Evolutionary conservation across 2,888 invertebrate genomes (phyloP).

Genomic region (Beris morrisii): DNA sequence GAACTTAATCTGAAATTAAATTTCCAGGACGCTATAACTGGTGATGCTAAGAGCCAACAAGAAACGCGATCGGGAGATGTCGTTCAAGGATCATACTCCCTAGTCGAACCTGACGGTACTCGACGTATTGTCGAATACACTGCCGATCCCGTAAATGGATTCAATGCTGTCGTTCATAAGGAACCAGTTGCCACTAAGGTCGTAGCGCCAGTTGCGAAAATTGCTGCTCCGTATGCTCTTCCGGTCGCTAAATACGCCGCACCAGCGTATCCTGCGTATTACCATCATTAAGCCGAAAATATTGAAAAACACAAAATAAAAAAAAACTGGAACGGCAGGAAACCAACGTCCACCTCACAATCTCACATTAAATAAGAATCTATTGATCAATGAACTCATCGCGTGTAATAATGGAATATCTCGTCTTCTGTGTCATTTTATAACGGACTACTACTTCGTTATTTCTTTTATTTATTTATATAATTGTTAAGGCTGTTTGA

Average conservation of each 20-base stretch:
- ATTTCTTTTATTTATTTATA: slow-evolving; percentile 20
- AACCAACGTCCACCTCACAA: slow-evolving; percentile 29
- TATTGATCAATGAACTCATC: slow-evolving; percentile 19
- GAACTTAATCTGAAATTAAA: background rate
- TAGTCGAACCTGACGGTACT: slow-evolving; percentile 62
- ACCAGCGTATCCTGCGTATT: slow-evolving; percentile 38
- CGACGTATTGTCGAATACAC: slow-evolving; percentile 61
- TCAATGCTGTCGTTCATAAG: slow-evolving; percentile 62
- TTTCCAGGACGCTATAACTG: slow-evolving; percentile 57
- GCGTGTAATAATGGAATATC: slow-evolving; percentile 23
- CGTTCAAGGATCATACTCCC: slow-evolving; percentile 60
- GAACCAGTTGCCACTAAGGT: slow-evolving; percentile 57
- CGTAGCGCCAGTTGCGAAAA: slow-evolving; percentile 48
- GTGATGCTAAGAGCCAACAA: slow-evolving; percentile 61
- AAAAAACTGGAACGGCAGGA: background rate
- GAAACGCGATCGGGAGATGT: slow-evolving; percentile 61
- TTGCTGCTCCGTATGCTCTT: slow-evolving; percentile 41
- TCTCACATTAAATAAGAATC: slow-evolving; percentile 26
- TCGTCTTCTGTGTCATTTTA: slow-evolving; percentile 31
- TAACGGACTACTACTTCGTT: background rate
- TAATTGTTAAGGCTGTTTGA: slow-evolving; percentile 55
- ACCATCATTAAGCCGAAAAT: slow-evolving; percentile 8
- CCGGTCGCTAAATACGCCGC: slow-evolving; percentile 41
- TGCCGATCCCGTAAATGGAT: slow-evolving; percentile 62
- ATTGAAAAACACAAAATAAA: background rate